Evolutionary conservation across 2,113 vertebrate genomes (phyloP).

Genomic region (Chamaea fasciata): DNA sequence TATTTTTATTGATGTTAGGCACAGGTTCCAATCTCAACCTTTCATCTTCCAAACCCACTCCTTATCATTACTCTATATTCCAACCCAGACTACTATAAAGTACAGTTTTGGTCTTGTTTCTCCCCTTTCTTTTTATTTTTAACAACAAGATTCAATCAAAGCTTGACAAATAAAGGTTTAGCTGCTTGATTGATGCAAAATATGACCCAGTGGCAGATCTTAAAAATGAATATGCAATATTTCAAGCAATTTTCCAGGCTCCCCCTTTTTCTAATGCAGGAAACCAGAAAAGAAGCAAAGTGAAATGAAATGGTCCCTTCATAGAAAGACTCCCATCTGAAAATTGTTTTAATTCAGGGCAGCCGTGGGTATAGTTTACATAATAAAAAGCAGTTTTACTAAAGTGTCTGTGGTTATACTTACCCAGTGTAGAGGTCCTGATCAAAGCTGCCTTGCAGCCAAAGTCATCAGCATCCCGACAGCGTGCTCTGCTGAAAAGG

Average conservation of each 20-base stretch:
- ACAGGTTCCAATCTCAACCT: constrained; percentile 35
- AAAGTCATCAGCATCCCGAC: constrained; percentile 70
- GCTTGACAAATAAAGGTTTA: constrained; percentile 26
- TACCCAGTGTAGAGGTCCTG: constrained; percentile 62
- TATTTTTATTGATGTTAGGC: background rate
- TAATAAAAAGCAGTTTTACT: constrained; percentile 70
- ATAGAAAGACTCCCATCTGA: constrained; percentile 58
- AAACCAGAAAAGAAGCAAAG: constrained; percentile 47
- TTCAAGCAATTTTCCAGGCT: constrained; percentile 48
- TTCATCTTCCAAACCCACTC: constrained; percentile 34
- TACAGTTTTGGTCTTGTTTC: constrained; percentile 8
- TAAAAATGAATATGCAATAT: constrained; percentile 48
- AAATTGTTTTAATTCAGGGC: constrained; percentile 64
- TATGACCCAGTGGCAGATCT: constrained; percentile 40
- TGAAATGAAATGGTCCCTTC: constrained; percentile 59
- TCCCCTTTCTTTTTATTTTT: constrained; percentile 17
- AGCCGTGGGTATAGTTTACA: constrained; percentile 42
- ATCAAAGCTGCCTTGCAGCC: constrained; percentile 76
- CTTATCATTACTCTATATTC: constrained; percentile 25
- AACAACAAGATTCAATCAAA: constrained; percentile 39
- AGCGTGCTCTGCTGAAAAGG: constrained; percentile 61
- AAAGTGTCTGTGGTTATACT: constrained; percentile 71
- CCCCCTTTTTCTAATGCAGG: background rate
- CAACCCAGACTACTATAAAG: constrained; percentile 1
- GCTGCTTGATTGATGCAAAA: constrained; percentile 45